These are phyloP conservation scores for Achatina immaculata DNA, from an alignment of 1,140 invertebrate species.

Conservation along the genomic window DNA sequence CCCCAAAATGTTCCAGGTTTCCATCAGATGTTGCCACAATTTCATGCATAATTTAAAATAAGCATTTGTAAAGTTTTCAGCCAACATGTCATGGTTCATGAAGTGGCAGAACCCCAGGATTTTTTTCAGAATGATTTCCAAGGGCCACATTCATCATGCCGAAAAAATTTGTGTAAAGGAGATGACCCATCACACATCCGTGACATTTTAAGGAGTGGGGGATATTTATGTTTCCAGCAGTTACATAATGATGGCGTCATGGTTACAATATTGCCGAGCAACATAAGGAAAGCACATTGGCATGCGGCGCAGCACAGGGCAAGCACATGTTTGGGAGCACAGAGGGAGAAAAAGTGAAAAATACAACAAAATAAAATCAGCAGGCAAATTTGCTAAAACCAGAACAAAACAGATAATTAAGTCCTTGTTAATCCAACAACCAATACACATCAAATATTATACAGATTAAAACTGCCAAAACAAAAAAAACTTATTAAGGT, in stretches of 20 bases:
- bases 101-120: not conserved
- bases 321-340: constrained; percentile 8
- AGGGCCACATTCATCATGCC: not conserved
- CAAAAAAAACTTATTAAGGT: too few relatives aligned
- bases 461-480: too few relatives aligned
- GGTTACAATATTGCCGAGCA: not conserved
- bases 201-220: not conserved
- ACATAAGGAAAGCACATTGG: constrained; percentile 29
- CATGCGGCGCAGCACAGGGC: constrained; percentile 11
- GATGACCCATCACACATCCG: not conserved
- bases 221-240: not conserved
- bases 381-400: not conserved
- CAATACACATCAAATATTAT: not conserved
- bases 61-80: not conserved
- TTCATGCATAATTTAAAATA: not conserved
- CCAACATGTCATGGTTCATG: not conserved
- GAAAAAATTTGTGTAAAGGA: not conserved
- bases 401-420: not conserved
- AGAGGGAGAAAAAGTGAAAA: not conserved
- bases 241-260: not conserved
- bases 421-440: not conserved
- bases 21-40: not conserved
- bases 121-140: not conserved
- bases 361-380: not conserved
- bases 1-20: not conserved